Conservation (phyloP, 2,888 invertebrate species). For the Stenichneumon culpator region DNA sequence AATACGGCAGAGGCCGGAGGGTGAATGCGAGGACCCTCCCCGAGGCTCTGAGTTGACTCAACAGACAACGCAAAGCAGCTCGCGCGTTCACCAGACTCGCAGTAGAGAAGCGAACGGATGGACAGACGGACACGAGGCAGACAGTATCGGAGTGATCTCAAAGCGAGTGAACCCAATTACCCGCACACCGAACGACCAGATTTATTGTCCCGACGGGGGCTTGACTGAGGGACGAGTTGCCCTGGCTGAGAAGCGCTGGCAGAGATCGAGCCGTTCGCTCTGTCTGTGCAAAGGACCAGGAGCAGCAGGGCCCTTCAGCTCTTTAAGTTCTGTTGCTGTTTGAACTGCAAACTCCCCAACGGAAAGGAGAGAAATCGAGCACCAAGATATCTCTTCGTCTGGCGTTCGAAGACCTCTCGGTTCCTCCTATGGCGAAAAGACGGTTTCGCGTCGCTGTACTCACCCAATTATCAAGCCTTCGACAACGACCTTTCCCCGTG, state of each 20-base stretch:
- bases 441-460: slow-evolving; percentile 81
- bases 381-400: slow-evolving; percentile 62
- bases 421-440: slow-evolving; percentile 68
- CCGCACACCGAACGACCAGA: slow-evolving; percentile 81
- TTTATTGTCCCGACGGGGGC: slow-evolving; percentile 82
- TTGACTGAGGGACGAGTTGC: slow-evolving; percentile 81
- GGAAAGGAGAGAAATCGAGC: slow-evolving; percentile 64
- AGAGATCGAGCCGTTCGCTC: slow-evolving; percentile 59
- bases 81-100: slow-evolving; percentile 53
- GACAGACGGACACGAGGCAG: slow-evolving; percentile 83
- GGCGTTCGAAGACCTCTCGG: slow-evolving; percentile 63
- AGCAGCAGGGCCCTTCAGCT: slow-evolving; percentile 51
- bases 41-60: slow-evolving; percentile 24
- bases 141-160: slow-evolving; percentile 85
- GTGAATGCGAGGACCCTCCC: slow-evolving; percentile 34
- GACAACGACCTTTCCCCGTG: slow-evolving; percentile 77
- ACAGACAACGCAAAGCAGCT: slow-evolving; percentile 35
- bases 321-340: slow-evolving; percentile 56
- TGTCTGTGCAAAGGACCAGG: slow-evolving; percentile 45
- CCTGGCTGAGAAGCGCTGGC: slow-evolving; percentile 78
- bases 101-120: slow-evolving; percentile 72
- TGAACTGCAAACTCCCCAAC: slow-evolving; percentile 55
- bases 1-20: slow-evolving; percentile 19
- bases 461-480: slow-evolving; percentile 83
- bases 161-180: slow-evolving; percentile 85